Percentiles rank a stretch among this genome's conserved stretches.
These are phyloP conservation scores for Petrosia ficiformis DNA, from an alignment of 37 sponge, comb jelly and placozoan genomes.

Conservation along the genomic window DNA sequence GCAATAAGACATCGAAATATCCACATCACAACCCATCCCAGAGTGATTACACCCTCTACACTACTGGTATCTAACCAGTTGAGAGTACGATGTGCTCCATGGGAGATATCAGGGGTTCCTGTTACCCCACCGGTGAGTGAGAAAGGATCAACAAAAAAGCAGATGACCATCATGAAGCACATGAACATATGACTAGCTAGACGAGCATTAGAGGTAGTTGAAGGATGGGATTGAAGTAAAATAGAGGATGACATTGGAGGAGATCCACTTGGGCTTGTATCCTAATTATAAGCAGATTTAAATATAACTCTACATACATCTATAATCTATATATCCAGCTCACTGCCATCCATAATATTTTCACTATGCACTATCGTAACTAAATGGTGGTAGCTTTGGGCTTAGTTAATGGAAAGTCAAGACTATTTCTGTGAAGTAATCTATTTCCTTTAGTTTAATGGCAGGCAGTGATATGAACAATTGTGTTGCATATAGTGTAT, in stretches of 20 bases:
- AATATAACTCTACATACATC: not conserved
- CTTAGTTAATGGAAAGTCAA: no score
- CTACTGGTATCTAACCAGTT: not conserved
- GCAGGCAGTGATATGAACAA: not conserved
- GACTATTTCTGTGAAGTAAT: no score
- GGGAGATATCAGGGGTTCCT: not conserved
- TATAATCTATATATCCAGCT: not conserved
- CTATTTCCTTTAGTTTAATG: no score
- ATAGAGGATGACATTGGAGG: not conserved
- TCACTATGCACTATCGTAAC: no score
- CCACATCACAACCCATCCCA: slow-evolving; percentile 24
- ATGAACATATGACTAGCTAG: slow-evolving; percentile 25
- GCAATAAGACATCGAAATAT: slow-evolving; percentile 37
- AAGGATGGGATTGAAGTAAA: not conserved
- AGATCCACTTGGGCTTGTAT: not conserved
- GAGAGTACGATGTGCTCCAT: slow-evolving; percentile 28
- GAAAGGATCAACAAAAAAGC: slow-evolving; percentile 61
- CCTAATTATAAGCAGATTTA: not conserved
- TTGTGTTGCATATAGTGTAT: no score
- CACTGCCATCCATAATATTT: no score
- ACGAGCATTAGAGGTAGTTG: slow-evolving; percentile 5
- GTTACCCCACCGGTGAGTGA: slow-evolving; percentile 4
- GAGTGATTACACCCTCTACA: not conserved
- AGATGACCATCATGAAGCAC: slow-evolving; percentile 45
- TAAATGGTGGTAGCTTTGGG: no score